phyloP scores from a whole-genome alignment of 2,797 vertebrate species.

The Amblyopsis hoosieri region DNA sequence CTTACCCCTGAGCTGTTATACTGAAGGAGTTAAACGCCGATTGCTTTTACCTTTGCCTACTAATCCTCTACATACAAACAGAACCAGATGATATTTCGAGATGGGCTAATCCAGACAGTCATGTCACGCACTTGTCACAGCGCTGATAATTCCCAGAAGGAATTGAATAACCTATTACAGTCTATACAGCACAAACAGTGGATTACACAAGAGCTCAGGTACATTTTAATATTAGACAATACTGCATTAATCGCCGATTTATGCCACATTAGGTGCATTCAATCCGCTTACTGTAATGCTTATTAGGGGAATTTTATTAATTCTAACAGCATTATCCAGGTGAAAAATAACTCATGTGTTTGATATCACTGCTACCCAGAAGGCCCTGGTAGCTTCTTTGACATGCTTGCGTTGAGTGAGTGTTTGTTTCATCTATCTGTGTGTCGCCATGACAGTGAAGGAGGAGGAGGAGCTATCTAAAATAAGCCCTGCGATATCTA shows the following conservation, averaged over 20 bases:
- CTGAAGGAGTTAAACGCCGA: slow-evolving; percentile 45
- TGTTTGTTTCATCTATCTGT: slow-evolving; percentile 29
- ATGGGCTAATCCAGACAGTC: slow-evolving; percentile 46
- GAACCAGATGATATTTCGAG: slow-evolving; percentile 63
- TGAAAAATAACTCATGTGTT: slow-evolving; percentile 9
- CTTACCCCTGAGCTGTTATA: slow-evolving; percentile 45
- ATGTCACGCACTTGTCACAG: slow-evolving; percentile 28
- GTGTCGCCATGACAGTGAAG: slow-evolving; percentile 21
- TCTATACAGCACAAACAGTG: slow-evolving; percentile 11
- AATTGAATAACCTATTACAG: slow-evolving; percentile 30
- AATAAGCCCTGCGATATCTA: slow-evolving; percentile 40
- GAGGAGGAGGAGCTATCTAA: slow-evolving; percentile 39
- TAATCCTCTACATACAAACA: slow-evolving; percentile 49
- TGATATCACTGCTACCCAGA: slow-evolving; percentile 7
- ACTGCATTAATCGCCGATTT: background rate
- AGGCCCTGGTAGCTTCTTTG: background rate
- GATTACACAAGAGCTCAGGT: slow-evolving; percentile 16
- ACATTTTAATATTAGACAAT: slow-evolving; percentile 3
- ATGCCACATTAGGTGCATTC: slow-evolving; percentile 3
- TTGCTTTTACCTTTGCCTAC: slow-evolving; percentile 41
- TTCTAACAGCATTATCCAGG: background rate
- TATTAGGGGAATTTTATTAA: background rate
- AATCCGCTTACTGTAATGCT: background rate
- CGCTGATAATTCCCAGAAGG: slow-evolving; percentile 41
- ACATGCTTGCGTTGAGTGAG: slow-evolving; percentile 27